These are phyloP conservation scores for Threskiornis aethiopicus DNA, from an alignment of 2,797 vertebrate genomes.

Conservation along the genomic window DNA sequence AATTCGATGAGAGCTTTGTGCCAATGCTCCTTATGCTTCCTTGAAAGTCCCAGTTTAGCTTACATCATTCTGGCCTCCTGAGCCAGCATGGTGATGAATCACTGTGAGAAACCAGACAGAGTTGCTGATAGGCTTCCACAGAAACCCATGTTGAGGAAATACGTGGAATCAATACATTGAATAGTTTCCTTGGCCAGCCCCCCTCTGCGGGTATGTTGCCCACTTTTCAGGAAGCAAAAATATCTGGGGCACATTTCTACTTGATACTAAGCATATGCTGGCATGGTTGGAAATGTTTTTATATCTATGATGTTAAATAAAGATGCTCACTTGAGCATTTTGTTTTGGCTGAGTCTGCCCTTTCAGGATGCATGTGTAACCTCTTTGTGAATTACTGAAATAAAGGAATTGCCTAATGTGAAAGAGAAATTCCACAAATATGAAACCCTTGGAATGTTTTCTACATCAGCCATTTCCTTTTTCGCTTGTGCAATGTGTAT, in stretches of 20 bases:
- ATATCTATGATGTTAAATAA: neutral
- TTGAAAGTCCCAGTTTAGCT: slow-evolving; percentile 6
- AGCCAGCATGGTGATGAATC: neutral
- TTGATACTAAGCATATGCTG: neutral
- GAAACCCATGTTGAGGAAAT: neutral
- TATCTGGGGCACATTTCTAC: neutral
- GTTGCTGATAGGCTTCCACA: neutral
- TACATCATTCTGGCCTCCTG: neutral
- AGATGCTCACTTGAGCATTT: slow-evolving; percentile 28
- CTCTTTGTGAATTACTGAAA: slow-evolving; percentile 40
- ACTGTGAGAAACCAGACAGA: neutral
- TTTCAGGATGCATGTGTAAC: slow-evolving; percentile 34
- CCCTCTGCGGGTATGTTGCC: neutral
- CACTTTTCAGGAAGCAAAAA: neutral
- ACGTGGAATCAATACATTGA: neutral
- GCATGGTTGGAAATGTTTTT: slow-evolving; percentile 5
- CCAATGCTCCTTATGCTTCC: neutral
- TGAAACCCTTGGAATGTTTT: slow-evolving; percentile 58
- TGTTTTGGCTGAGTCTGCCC: slow-evolving; percentile 43
- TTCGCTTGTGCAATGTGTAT: neutral
- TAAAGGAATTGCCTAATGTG: slow-evolving; percentile 34
- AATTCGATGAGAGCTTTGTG: neutral
- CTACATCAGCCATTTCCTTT: slow-evolving; percentile 44
- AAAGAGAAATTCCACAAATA: slow-evolving; percentile 52
- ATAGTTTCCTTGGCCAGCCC: neutral